These are phyloP conservation scores for Pocillopora grandis DNA, from an alignment of 92 coral and sea anemone species.

Conservation along the genomic window DNA sequence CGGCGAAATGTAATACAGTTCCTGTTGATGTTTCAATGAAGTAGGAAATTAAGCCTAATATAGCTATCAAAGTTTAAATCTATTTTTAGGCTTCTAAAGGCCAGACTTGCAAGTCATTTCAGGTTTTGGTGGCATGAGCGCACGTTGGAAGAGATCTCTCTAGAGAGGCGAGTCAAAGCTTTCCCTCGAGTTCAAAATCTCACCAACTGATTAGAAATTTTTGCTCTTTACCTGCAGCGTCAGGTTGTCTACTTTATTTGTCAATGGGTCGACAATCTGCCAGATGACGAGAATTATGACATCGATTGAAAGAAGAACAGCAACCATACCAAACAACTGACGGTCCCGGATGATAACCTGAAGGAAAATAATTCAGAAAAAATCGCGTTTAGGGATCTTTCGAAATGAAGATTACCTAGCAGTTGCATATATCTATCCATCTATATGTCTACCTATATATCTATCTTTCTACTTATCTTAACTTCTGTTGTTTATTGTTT, in stretches of 20 bases:
- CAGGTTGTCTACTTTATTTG: neutral
- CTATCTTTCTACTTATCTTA: neutral
- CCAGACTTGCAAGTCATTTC: too few relatives aligned
- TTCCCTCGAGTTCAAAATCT: too few relatives aligned
- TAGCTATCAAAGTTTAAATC: too few relatives aligned
- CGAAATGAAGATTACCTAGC: neutral
- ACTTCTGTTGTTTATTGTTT: neutral
- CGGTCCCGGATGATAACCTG: conserved; percentile 70
- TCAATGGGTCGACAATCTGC: conserved; percentile 67
- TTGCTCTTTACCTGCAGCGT: conserved; percentile 48
- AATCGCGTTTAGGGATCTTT: neutral
- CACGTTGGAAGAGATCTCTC: too few relatives aligned
- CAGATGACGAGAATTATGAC: conserved; percentile 62
- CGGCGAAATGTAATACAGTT: too few relatives aligned
- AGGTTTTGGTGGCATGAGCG: too few relatives aligned
- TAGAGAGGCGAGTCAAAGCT: too few relatives aligned
- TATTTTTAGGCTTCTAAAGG: too few relatives aligned
- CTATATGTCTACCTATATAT: neutral
- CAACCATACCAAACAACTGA: conserved; percentile 68
- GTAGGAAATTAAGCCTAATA: too few relatives aligned
- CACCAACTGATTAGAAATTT: too few relatives aligned
- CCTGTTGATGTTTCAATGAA: too few relatives aligned
- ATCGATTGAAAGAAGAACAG: conserved; percentile 57
- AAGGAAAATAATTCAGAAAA: neutral
- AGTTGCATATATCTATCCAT: neutral